These are phyloP conservation scores for Phataginus tricuspis DNA, from an alignment of 2,797 vertebrate genomes.

Conservation along the genomic window DNA sequence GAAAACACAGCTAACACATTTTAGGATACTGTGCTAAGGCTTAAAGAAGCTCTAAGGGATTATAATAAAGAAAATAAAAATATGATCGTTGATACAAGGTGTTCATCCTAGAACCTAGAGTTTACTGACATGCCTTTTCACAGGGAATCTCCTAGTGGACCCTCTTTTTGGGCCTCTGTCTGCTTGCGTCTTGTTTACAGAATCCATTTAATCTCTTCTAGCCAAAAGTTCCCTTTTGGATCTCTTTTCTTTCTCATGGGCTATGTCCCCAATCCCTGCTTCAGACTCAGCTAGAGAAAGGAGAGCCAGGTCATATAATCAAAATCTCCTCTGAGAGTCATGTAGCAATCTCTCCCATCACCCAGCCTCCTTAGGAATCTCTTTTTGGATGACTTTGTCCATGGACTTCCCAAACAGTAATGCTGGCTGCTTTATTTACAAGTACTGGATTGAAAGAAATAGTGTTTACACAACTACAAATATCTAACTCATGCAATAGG, in stretches of 20 bases:
- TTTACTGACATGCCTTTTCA: background rate
- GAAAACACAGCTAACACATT: background rate
- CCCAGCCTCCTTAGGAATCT: background rate
- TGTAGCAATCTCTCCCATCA: background rate
- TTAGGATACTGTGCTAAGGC: background rate
- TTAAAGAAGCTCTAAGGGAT: background rate
- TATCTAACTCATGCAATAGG: background rate
- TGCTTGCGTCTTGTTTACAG: background rate
- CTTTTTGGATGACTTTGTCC: slow-evolving; percentile 24
- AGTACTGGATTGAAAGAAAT: background rate
- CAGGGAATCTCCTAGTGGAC: background rate
- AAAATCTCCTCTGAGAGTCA: background rate
- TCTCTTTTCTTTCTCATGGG: background rate
- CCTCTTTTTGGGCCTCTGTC: background rate
- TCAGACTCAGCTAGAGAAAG: slow-evolving; percentile 40
- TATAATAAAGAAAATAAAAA: background rate
- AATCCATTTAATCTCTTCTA: background rate
- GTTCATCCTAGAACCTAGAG: background rate
- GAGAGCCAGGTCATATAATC: background rate
- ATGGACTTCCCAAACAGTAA: background rate
- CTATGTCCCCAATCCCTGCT: background rate
- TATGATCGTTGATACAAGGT: background rate
- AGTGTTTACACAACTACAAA: slow-evolving; percentile 1
- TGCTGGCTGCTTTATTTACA: background rate
- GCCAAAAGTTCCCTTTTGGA: background rate